phyloP scores from a whole-genome alignment of 2,113 vertebrate genomes.

The Turnix velox region DNA sequence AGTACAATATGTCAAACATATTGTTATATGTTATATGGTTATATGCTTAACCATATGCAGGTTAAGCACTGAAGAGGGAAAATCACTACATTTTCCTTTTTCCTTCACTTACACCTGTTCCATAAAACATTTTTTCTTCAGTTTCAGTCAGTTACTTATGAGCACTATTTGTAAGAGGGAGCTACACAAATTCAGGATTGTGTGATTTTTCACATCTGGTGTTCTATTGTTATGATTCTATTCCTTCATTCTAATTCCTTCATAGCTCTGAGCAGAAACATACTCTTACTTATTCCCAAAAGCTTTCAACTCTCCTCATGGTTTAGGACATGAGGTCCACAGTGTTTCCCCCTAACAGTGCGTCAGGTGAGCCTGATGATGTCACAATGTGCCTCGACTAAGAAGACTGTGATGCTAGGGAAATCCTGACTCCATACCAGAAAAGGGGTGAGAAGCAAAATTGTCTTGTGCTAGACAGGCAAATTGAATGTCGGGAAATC shows the following conservation, averaged over 20 bases:
- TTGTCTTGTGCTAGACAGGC: neutral
- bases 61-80: neutral
- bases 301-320: neutral
- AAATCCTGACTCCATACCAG: neutral
- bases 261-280: neutral
- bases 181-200: neutral
- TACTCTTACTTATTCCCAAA: neutral
- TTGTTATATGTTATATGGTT: no score
- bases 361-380: neutral
- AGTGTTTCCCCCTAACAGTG: neutral
- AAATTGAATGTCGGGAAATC: neutral
- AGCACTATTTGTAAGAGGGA: neutral
- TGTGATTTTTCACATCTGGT: neutral
- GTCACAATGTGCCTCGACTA: neutral
- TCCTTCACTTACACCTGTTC: neutral
- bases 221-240: neutral
- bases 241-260: neutral
- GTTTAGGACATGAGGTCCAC: neutral
- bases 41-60: no score
- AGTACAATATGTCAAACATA: neutral
- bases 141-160: neutral
- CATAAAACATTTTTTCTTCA: neutral
- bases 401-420: neutral
- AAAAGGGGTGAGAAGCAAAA: neutral
- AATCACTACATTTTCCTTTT: neutral